These are phyloP conservation scores for Lethocerus indicus DNA, from an alignment of 1,140 invertebrate genomes.

Conservation along the genomic window DNA sequence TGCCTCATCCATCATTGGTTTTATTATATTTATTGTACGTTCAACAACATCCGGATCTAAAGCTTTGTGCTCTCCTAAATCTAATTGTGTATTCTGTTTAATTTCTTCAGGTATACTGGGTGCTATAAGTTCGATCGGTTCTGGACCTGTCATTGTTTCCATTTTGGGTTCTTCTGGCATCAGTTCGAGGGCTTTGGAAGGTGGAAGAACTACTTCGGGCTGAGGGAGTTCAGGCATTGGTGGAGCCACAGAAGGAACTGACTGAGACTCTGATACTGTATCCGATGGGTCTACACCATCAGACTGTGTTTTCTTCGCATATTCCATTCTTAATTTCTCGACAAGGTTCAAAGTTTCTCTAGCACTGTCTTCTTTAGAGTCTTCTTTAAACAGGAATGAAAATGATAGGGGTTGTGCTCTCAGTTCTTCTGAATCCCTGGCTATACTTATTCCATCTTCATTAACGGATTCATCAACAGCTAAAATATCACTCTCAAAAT, in stretches of 20 bases:
- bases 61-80: not conserved
- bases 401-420: constrained; percentile 37
- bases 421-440: constrained; percentile 36
- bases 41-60: constrained; percentile 5
- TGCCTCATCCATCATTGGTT: constrained; percentile 12
- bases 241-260: constrained; percentile 2
- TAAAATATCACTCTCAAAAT: constrained; percentile 46
- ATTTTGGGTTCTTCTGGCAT: constrained; percentile 3
- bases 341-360: constrained; percentile 60
- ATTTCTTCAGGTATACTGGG: constrained; percentile 12
- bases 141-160: not conserved
- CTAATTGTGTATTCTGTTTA: constrained; percentile 4
- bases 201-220: not conserved
- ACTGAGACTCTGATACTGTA: constrained; percentile 2
- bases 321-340: constrained; percentile 51
- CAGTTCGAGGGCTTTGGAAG: constrained; percentile 1
- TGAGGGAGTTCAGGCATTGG: not conserved
- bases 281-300: constrained; percentile 8
- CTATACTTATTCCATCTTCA: constrained; percentile 41
- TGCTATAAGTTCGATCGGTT: constrained; percentile 10
- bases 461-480: constrained; percentile 37
- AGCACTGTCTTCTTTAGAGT: constrained; percentile 57
- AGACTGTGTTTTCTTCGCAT: constrained; percentile 36
- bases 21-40: constrained; percentile 8
- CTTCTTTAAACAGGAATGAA: constrained; percentile 54